phyloP scores from a whole-genome alignment of 2,797 vertebrate species.

The Sphenopsis melanotis region DNA sequence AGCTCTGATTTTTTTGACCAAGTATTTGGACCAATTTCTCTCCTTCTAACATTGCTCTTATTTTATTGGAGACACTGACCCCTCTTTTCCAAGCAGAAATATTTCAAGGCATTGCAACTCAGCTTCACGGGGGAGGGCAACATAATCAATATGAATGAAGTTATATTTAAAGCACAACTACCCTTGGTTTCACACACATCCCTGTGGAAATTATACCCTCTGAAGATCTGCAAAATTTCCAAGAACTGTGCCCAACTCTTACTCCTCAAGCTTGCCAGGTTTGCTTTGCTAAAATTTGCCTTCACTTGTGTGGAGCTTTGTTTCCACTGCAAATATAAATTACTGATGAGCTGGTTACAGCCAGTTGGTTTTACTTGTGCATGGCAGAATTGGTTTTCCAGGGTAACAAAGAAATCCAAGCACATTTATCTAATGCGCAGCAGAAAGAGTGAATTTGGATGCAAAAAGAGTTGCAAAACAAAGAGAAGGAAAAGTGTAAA shows the following conservation, averaged over 20 bases:
- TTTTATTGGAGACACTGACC: background rate
- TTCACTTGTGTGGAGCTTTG: background rate
- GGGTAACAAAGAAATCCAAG: background rate
- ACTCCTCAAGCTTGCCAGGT: background rate
- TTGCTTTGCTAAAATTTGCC: background rate
- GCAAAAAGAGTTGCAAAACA: background rate
- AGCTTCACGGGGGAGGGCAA: background rate
- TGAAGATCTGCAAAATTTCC: background rate
- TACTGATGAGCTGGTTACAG: background rate
- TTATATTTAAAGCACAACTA: background rate
- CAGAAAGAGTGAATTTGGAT: background rate
- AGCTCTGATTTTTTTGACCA: background rate
- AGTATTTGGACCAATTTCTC: background rate
- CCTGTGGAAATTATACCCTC: background rate
- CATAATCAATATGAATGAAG: background rate
- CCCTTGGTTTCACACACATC: background rate
- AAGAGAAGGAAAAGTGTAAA: background rate
- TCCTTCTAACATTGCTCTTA: background rate
- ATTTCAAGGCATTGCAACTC: background rate
- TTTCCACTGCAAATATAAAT: background rate
- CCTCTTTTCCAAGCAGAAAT: background rate
- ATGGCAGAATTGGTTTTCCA: background rate
- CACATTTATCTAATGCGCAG: fast-evolving
- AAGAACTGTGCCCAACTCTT: background rate
- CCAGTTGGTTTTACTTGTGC: background rate